Conservation (phyloP, 2,113 vertebrate species). For the Aythya baeri region DNA sequence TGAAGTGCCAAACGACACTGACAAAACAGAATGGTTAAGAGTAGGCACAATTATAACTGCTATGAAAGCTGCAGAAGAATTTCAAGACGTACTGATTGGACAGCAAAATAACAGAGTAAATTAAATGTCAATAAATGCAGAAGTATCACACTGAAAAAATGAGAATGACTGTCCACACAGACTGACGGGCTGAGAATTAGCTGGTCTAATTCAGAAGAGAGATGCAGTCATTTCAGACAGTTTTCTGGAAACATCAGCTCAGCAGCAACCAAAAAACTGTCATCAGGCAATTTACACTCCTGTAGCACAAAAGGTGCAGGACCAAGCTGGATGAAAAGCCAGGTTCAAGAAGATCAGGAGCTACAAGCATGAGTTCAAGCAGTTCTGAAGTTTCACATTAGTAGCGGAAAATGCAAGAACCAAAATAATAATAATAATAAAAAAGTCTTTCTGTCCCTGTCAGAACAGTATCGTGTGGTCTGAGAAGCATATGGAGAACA, state of each 20-base stretch:
- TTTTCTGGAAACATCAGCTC: not conserved
- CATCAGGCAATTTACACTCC: not conserved
- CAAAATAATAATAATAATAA: not conserved
- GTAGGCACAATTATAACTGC: not conserved
- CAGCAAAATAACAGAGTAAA: constrained; percentile 29
- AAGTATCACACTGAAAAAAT: not conserved
- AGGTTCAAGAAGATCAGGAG: not conserved
- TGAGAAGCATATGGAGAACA: not conserved
- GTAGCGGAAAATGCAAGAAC: not conserved
- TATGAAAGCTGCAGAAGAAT: not conserved
- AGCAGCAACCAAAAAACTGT: not conserved
- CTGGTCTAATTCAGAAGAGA: not conserved
- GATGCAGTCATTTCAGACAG: not conserved
- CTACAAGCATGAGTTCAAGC: not conserved
- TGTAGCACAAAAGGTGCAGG: not conserved
- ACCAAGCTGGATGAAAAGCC: not conserved
- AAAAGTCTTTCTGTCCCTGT: not conserved
- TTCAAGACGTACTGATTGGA: not conserved
- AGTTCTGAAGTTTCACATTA: not conserved
- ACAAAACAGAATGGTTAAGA: not conserved
- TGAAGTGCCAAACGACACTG: not conserved
- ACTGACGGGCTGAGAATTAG: constrained; percentile 19
- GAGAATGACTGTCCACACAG: not conserved
- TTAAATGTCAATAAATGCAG: constrained; percentile 51
- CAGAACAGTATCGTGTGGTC: not conserved